Evolutionary conservation across 2,888 invertebrate species (phyloP).

Genomic region (Agrilus cyanescens): DNA sequence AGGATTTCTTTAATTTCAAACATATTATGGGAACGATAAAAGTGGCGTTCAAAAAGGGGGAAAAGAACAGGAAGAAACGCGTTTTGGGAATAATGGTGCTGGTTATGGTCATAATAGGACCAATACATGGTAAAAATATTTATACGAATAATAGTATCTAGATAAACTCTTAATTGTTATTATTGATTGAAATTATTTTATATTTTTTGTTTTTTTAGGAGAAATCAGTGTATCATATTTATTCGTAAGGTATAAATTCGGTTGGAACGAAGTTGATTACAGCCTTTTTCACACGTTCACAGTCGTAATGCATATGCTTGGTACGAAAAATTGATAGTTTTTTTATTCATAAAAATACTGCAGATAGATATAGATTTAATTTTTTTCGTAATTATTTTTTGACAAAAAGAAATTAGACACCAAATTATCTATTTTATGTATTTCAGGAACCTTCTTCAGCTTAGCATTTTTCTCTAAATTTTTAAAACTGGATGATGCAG

Average conservation of each 20-base stretch:
- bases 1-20: constrained; percentile 53
- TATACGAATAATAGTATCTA: constrained; percentile 27
- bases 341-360: not conserved
- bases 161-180: too few species aligned
- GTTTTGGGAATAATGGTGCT: constrained; percentile 64
- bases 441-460: constrained; percentile 61
- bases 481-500: constrained; percentile 64
- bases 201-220: constrained; percentile 40
- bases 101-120: constrained; percentile 69
- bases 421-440: constrained; percentile 8
- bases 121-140: constrained; percentile 55
- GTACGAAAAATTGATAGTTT: constrained; percentile 35
- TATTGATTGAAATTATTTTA: constrained; percentile 35
- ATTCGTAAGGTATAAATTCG: constrained; percentile 66
- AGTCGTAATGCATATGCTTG: constrained; percentile 62
- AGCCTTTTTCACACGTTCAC: constrained; percentile 70
- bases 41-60: constrained; percentile 64
- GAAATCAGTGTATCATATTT: constrained; percentile 73
- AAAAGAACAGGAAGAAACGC: constrained; percentile 53
- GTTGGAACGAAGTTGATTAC: constrained; percentile 74
- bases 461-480: constrained; percentile 67
- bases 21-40: constrained; percentile 62
- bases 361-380: constrained; percentile 4
- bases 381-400: constrained; percentile 4
- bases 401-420: not conserved